A percentile compares a stretch with the other conserved stretches of the same genome.
These are phyloP conservation scores for Labeo catla DNA, from an alignment of 2,113 vertebrate genomes.

Conservation along the genomic window DNA sequence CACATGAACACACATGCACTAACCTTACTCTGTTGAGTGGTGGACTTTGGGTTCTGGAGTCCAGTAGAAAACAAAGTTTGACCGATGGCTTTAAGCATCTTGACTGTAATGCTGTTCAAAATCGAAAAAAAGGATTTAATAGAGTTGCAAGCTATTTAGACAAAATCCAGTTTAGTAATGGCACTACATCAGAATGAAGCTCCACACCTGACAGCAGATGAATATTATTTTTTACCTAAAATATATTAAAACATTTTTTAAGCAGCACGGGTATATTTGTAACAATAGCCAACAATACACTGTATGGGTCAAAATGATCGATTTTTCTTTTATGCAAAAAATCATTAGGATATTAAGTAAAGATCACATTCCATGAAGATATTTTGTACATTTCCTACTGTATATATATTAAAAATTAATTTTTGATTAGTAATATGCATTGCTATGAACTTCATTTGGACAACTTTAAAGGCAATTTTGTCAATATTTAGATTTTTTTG, in stretches of 20 bases:
- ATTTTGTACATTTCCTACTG: no score
- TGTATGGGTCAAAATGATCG: no score
- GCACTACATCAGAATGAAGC: neutral
- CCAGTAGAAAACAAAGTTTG: conserved; percentile 74
- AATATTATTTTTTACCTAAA: neutral
- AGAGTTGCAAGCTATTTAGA: neutral
- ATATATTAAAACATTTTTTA: no score
- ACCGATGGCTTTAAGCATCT: conserved; percentile 77
- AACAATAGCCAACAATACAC: neutral
- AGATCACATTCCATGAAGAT: no score
- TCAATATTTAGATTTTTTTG: no score
- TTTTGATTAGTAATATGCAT: no score
- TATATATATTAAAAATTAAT: no score
- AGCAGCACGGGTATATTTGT: neutral
- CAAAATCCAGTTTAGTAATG: neutral
- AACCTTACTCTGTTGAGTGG: conserved; percentile 70
- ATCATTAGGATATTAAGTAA: no score
- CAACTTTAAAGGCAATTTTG: no score
- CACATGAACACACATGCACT: neutral
- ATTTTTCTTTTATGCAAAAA: no score
- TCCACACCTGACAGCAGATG: neutral
- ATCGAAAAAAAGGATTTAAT: no score
- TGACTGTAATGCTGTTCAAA: neutral
- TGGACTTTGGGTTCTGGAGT: conserved; percentile 73
- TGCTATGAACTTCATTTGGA: no score